A percentile compares a stretch with the other conserved stretches of the same genome.
Conservation (phyloP, 1,140 invertebrate species). For the Macrotrachela quadricornifera region DNA sequence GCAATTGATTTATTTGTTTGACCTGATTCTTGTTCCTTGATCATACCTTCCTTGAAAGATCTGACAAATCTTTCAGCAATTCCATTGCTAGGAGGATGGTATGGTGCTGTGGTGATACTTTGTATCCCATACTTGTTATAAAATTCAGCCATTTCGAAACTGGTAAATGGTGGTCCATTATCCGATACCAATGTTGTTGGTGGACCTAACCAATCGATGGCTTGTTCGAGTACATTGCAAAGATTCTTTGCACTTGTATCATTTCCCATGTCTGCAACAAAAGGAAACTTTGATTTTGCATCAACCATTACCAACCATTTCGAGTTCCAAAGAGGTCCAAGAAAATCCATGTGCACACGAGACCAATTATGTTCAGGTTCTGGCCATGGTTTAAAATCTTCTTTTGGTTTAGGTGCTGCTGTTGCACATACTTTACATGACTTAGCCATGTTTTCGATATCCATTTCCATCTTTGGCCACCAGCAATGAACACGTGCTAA, state of each 20-base stretch:
- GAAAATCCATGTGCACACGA: constrained; percentile 22
- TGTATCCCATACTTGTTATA: constrained; percentile 9
- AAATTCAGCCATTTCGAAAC: constrained; percentile 10
- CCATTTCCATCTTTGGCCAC: constrained; percentile 33
- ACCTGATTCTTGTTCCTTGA: too few relatives aligned
- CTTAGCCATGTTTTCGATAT: constrained; percentile 27
- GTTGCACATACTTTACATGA: constrained; percentile 27
- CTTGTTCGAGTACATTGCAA: background rate
- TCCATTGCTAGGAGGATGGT: constrained; percentile 16
- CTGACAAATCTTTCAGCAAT: too few relatives aligned
- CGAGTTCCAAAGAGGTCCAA: constrained; percentile 17
- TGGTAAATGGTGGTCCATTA: constrained; percentile 12
- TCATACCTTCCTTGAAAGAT: too few relatives aligned
- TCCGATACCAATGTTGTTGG: constrained; percentile 12
- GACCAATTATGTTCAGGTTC: constrained; percentile 12
- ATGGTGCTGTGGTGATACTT: too few relatives aligned
- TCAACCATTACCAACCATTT: constrained; percentile 29
- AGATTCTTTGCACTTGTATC: constrained; percentile 4
- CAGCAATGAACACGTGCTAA: constrained; percentile 33
- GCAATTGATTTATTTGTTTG: too few relatives aligned
- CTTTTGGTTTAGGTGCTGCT: constrained; percentile 18
- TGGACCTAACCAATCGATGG: constrained; percentile 11
- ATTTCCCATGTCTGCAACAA: constrained; percentile 21
- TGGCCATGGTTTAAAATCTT: constrained; percentile 12
- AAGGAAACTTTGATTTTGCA: constrained; percentile 29